Conservation (phyloP, 2,113 vertebrate genomes). For the Loxodonta africana region DNA sequence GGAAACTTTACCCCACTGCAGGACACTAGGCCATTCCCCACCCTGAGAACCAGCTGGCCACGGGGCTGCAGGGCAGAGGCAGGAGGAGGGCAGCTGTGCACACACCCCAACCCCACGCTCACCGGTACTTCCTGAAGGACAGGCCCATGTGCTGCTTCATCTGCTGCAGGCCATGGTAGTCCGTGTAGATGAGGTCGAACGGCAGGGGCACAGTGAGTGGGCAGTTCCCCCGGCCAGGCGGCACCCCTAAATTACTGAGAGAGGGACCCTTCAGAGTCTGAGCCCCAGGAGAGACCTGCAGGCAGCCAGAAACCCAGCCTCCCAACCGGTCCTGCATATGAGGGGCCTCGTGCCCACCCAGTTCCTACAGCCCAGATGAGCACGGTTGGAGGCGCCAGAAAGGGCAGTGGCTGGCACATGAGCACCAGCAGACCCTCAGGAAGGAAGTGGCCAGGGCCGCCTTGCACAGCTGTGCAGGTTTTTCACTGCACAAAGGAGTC, state of each 20-base stretch:
- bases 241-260: constrained; percentile 96
- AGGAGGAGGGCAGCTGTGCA: rapidly evolving
- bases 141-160: constrained; percentile 99
- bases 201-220: constrained; percentile 94
- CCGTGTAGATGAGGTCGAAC: constrained; percentile 98
- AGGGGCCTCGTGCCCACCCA: too few relatives aligned
- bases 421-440: not conserved
- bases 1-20: not conserved
- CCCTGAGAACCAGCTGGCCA: not conserved
- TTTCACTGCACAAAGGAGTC: not conserved
- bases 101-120: constrained; percentile 74
- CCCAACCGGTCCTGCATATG: rapidly evolving
- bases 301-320: not conserved
- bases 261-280: constrained; percentile 78
- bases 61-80: rapidly evolving
- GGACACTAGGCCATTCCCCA: rapidly evolving
- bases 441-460: not conserved
- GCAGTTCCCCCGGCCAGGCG: constrained; percentile 97
- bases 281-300: not conserved
- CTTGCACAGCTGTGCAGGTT: rapidly evolving
- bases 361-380: not conserved
- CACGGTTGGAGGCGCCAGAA: rapidly evolving
- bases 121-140: constrained; percentile 98
- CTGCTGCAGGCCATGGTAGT: constrained; percentile 98
- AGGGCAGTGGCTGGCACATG: not conserved